Base-by-base conservation (phyloP, 2,888 invertebrate species). In the Hirudinaria manillensis region DNA sequence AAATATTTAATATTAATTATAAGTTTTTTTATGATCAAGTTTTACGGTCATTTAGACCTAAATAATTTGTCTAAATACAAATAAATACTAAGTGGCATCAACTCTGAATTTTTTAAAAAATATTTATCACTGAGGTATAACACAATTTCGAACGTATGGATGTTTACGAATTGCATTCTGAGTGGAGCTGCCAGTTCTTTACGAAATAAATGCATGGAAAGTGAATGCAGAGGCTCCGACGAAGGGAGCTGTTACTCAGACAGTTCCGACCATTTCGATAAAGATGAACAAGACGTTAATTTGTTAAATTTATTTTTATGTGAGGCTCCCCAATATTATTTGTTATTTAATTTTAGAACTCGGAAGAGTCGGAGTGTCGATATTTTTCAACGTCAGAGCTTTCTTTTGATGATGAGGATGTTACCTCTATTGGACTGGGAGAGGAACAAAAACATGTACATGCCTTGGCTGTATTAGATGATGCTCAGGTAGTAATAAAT, bases 361-460 rank as follows among this genome's bases (percentile, higher is more conserved):
- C 73, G 1, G 73, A 73, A 1, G 36, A 73, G n/a, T 68, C 68
- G n/a, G 68, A 68, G 7, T 68, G 68, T 68, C 3, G 68, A 68
- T 73, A 73, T 61, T 73, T 73, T 73, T 73, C 73, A n/a, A 73
- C 73, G 27, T 73, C 73, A 21, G 73, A 73, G 73, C 55, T 61
- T 29, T 72, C 72, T 21, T 72, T 55, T 36, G 73, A 73, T 32
- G 73, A 73, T 24, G 73, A 73, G 16, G 73, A 73, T 27, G 56
- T 56, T 24, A 38, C 56, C 21, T 73, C 73, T 4, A 45, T 73
- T 27, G 73, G 65, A 24, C 73, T 73, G 27, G 55, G 55, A 36
- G 36, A 73, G 27, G 56, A 73, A 21, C 73, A 73, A 29, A 36
- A 73, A 21, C 73, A 73, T 36, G 73, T 73, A 1, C 61, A 61